A percentile compares a stretch with the other conserved stretches of the same genome.
Conservation (phyloP, 2,797 vertebrate genomes). For the Poeciliopsis presidionis region DNA sequence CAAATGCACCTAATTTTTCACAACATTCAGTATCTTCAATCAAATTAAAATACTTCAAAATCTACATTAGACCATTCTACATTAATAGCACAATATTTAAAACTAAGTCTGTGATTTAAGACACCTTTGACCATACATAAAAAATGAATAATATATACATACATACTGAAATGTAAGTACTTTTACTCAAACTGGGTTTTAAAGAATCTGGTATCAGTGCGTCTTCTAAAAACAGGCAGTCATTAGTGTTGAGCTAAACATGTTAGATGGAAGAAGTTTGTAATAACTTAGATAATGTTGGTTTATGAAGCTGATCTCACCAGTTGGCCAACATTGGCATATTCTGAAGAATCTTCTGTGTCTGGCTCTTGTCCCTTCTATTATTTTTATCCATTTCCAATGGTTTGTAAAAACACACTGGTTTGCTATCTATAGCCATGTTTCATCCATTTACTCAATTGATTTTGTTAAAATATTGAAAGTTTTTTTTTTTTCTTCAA, state of each 20-base stretch:
- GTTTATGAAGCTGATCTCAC: not conserved
- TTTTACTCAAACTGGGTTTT: no score
- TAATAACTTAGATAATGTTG: constrained; percentile 9
- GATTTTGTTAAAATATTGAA: constrained; percentile 23
- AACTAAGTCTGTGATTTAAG: no score
- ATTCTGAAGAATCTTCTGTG: not conserved
- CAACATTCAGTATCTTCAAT: no score
- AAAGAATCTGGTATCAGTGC: not conserved
- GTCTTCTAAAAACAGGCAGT: constrained; percentile 19
- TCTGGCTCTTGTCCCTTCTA: not conserved
- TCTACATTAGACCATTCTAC: no score
- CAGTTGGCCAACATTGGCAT: not conserved
- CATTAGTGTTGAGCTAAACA: constrained; percentile 19
- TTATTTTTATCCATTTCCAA: constrained; percentile 1
- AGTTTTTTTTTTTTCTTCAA: constrained; percentile 21
- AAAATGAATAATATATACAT: no score
- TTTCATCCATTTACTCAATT: constrained; percentile 10
- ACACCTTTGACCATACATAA: no score
- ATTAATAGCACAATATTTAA: no score
- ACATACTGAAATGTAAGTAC: no score
- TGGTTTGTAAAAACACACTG: not conserved
- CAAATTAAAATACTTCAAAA: no score
- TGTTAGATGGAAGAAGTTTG: constrained; percentile 12
- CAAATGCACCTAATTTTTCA: no score
- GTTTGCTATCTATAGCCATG: not conserved